Evolutionary conservation across 2,113 vertebrate species (phyloP), one percentile per base, ranked within the genome.

Genomic region (Semnornis frantzii): DNA sequence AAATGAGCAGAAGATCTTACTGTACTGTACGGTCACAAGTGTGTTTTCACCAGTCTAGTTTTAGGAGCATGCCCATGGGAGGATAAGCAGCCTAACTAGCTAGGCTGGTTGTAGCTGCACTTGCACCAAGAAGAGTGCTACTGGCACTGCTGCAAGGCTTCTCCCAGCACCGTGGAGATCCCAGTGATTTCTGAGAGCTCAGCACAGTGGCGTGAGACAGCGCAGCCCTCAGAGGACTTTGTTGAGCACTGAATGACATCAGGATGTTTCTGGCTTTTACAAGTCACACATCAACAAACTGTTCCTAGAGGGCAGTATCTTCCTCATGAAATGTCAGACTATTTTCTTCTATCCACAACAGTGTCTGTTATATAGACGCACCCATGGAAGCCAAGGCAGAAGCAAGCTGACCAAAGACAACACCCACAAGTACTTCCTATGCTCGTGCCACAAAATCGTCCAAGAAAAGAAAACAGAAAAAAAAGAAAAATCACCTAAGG

Each of bases 181-280:
- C n/a, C 5, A 15, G 25, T 3, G 1, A 17, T 19, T 74, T 54
- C 65, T 4, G 17, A 14, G 59, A 39, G 78, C 85, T 27, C 58
- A 15, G n/a, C 48, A 14, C 33, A 5, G 81, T 0, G 1, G 3
- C 23, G 2, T 1, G 9, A 59, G 17, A 14, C 8, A 1, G 3
- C 20, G 25, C 74, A 30, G 70, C 28, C 33, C 39, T 8, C 3
- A 2, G 27, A 24, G 39, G 71, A 13, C 24, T 1, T 12, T 3
- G 2, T 54, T 15, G 31, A 21, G 73, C 54, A 5, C 0, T 1
- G 23, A 5, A 13, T 0, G 1, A 19, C 3, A 1, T 5, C 0
- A 0, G 8, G 50, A 13, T 19, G 33, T 1, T 25, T 16, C 73
- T 46, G 28, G 63, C 37, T 64, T 70, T 82, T 68, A 55, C 30